These are phyloP conservation scores for Halyomorpha halys DNA, from an alignment of 1,140 invertebrate species.

Conservation along the genomic window DNA sequence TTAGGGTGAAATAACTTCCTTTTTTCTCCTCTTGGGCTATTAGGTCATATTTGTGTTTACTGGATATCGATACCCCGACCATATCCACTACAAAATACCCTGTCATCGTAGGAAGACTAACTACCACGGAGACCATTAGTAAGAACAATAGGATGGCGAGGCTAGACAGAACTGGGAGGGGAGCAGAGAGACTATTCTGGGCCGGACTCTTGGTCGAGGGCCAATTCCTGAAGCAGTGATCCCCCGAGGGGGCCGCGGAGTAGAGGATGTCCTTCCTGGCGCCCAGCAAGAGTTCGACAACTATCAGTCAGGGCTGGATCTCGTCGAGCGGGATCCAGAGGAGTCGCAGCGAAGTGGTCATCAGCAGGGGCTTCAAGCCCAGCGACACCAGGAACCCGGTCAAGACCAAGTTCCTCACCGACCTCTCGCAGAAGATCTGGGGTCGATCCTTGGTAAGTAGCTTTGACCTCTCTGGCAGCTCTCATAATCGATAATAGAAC, in stretches of 20 bases:
- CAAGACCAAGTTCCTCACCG: constrained; percentile 67
- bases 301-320: constrained; percentile 14
- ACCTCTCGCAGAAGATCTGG: constrained; percentile 64
- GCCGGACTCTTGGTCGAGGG: constrained; percentile 13
- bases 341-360: constrained; percentile 41
- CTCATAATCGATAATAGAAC: too few species aligned
- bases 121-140: background rate
- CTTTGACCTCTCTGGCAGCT: too few species aligned
- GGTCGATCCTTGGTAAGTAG: constrained; percentile 62
- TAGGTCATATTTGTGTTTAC: too few species aligned
- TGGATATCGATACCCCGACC: too few species aligned
- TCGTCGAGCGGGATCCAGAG: constrained; percentile 40
- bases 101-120: too few species aligned
- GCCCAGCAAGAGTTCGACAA: constrained; percentile 23
- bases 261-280: constrained; percentile 20
- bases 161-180: background rate
- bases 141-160: background rate
- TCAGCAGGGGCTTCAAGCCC: constrained; percentile 63
- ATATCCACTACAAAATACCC: too few species aligned
- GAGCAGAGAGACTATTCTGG: background rate
- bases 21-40: too few species aligned
- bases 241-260: constrained; percentile 11
- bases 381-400: constrained; percentile 69
- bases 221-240: constrained; percentile 10
- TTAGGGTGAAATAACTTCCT: too few species aligned